These are phyloP conservation scores for Sebastes cheni DNA, from an alignment of 2,797 vertebrate genomes.

Conservation along the genomic window DNA sequence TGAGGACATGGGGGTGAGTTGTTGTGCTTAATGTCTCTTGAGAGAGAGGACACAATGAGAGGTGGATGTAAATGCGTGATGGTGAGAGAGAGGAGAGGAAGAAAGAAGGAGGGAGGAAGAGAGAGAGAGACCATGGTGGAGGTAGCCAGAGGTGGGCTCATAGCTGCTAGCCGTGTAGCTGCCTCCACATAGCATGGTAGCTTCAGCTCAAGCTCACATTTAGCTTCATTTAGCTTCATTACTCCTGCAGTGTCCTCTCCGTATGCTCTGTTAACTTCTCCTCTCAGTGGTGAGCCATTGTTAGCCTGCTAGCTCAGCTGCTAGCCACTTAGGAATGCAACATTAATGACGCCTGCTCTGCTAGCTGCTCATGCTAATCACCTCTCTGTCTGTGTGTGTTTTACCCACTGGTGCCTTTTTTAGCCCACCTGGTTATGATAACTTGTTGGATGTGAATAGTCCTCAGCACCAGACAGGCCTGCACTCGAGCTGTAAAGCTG, in stretches of 20 bases:
- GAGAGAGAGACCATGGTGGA: conserved; percentile 42
- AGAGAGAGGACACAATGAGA: conserved; percentile 20
- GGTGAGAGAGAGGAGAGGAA: conserved; percentile 16
- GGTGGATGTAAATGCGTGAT: conserved; percentile 39
- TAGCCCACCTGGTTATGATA: not conserved
- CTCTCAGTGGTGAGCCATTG: conserved; percentile 47
- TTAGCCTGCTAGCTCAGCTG: conserved; percentile 54
- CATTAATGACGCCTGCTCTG: conserved; percentile 23
- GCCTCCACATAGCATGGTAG: not conserved
- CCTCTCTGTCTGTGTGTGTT: not conserved
- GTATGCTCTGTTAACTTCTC: conserved; percentile 8
- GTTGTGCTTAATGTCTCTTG: conserved; percentile 15
- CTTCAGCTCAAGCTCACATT: not conserved
- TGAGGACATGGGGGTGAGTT: conserved; percentile 84
- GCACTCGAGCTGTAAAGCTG: not conserved
- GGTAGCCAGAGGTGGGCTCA: conserved; percentile 39
- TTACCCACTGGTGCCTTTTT: not conserved
- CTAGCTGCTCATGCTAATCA: conserved; percentile 40
- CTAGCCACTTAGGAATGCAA: conserved; percentile 54
- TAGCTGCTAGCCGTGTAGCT: too few relatives aligned
- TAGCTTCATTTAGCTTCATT: not conserved
- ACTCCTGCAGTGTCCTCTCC: conserved; percentile 9
- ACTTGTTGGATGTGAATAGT: not conserved
- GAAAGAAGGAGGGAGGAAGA: conserved; percentile 6
- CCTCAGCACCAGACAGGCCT: not conserved